phyloP scores from a whole-genome alignment of 1,140 invertebrate genomes.

The Hermetia illucens region DNA sequence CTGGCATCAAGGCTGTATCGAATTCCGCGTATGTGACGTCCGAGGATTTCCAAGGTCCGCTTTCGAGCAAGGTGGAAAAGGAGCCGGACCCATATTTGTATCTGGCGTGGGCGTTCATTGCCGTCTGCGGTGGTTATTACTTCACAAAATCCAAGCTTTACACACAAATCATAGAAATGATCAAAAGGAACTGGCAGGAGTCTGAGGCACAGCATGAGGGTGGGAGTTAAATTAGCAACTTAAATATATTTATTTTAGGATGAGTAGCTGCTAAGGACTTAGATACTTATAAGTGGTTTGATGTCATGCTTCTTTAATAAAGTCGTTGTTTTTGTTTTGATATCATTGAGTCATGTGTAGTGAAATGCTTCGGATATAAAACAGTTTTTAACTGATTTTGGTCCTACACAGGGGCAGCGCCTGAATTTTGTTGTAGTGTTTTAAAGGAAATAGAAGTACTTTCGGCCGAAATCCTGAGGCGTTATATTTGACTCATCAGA shows the following conservation, averaged over 20 bases:
- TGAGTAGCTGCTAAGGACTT: too few species aligned
- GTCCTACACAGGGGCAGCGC: too few species aligned
- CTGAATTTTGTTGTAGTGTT: too few species aligned
- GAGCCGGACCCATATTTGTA: conserved; percentile 72
- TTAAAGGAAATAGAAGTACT: too few species aligned
- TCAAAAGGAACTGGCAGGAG: conserved; percentile 80
- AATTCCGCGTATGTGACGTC: conserved; percentile 52
- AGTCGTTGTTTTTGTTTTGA: not conserved
- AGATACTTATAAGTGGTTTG: not conserved
- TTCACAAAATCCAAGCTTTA: conserved; percentile 66
- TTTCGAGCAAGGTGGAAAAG: conserved; percentile 52
- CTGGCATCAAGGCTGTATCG: conserved; percentile 48
- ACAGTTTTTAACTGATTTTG: too few species aligned
- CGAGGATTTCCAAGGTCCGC: conserved; percentile 63
- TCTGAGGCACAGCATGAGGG: conserved; percentile 81
- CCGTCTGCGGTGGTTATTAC: conserved; percentile 59
- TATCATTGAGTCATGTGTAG: too few species aligned
- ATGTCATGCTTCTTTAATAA: not conserved
- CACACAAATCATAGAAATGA: conserved; percentile 64
- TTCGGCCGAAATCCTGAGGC: too few species aligned
- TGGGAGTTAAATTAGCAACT: conserved; percentile 36
- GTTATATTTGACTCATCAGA: too few species aligned
- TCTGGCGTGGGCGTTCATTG: conserved; percentile 74
- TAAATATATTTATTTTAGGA: not conserved
- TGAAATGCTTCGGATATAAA: too few species aligned